Base-by-base conservation (phyloP, 2,888 invertebrate species). In the Trissolcus japonicus region DNA sequence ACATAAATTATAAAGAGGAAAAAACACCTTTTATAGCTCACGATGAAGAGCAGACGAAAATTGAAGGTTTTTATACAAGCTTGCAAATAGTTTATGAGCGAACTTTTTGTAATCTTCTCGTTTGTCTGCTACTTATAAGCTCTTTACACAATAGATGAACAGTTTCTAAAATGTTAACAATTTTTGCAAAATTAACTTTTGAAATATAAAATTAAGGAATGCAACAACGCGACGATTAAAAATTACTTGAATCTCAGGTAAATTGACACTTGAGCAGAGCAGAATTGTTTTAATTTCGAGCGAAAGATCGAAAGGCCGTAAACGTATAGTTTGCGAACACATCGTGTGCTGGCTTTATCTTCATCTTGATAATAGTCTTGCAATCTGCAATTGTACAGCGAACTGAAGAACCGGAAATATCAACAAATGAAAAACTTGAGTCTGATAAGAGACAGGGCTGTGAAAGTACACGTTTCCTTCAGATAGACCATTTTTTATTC, bases 351-450 rank as follows among this genome's bases (percentile, higher is more conserved):
- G 46, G 63, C 25, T 43, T 72, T 72, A 72, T 72, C 72, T 72
- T n/a, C 57, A 72, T 72, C 65, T 63, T 65, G 72, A 72, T 72
- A 65, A 63, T 51, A 43, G 63, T 56, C 57, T 56, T 60, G 54
- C 60, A 65, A 73, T 65, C 72, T 72, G 63, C 72, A 72, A 72
- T 65, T 51, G 72, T 65, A 72, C 59, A 57, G 54, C 41, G 55
- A 60, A 65, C 60, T 65, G 63, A 74, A 62, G 67, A 74, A 67
- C 66, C 67, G 66, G 74, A 67, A 74, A 66, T 74, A 74, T 62
- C 74, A 67, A 67, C 66, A 62, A 74, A 74, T 67, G 67, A 74
- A 74, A 74, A 74, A 74, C 67, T 74, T 66, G 67, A 67, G 74
- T 61, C 67, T 66, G 74, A 74, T 74, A 74, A 74, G 67, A 54